Evolutionary conservation across 2,888 invertebrate species (phyloP).

Genomic region (Phasia obesa): DNA sequence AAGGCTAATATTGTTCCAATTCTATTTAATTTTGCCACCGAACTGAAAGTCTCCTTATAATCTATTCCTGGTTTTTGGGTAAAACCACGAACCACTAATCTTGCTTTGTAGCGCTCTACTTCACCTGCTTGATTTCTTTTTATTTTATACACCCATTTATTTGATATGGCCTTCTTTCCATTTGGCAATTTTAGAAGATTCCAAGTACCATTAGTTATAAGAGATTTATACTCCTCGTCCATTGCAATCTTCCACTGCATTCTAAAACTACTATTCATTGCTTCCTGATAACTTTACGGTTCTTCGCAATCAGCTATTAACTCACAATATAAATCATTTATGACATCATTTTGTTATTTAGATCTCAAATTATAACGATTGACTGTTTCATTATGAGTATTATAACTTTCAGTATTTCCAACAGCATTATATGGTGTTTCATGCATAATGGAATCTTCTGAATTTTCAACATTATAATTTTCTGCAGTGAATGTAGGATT

Average conservation of each 20-base stretch:
- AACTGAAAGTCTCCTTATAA: slow-evolving; percentile 68
- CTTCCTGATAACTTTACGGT: slow-evolving; percentile 27
- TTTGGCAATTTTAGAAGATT: slow-evolving; percentile 18
- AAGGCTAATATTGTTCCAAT: slow-evolving; percentile 59
- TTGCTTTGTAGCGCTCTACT: slow-evolving; percentile 49
- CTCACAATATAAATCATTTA: neutral
- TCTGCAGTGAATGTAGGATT: neutral
- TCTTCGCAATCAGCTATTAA: slow-evolving; percentile 13
- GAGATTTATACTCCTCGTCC: slow-evolving; percentile 47
- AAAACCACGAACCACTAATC: slow-evolving; percentile 68
- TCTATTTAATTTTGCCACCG: slow-evolving; percentile 49
- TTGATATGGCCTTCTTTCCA: slow-evolving; percentile 2
- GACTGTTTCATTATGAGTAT: neutral
- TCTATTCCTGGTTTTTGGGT: slow-evolving; percentile 66
- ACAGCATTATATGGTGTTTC: no score
- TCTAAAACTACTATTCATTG: neutral
- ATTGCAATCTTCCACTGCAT: slow-evolving; percentile 54
- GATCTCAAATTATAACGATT: slow-evolving; percentile 1
- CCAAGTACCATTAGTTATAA: slow-evolving; percentile 14
- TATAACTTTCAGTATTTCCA: no score
- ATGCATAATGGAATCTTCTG: no score
- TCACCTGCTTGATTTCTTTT: slow-evolving; percentile 19
- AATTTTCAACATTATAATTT: neutral
- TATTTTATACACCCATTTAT: slow-evolving; percentile 25
- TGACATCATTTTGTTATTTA: neutral